These are phyloP conservation scores for Ancistrus triradiatus DNA, from an alignment of 2,113 vertebrate genomes.

Conservation along the genomic window DNA sequence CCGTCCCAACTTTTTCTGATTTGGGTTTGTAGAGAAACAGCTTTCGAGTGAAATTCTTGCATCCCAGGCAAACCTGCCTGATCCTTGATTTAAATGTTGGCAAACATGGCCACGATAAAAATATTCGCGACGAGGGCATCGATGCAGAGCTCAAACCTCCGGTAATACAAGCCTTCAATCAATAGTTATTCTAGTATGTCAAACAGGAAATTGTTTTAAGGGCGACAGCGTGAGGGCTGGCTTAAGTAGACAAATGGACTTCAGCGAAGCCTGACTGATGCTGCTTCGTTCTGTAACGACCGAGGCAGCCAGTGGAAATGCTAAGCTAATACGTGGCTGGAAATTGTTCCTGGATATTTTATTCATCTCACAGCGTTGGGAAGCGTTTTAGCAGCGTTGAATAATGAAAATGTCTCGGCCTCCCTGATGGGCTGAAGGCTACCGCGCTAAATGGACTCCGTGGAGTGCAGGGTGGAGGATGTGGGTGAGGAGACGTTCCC, in stretches of 20 bases:
- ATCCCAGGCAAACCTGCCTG: not conserved
- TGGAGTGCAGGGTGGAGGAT: not conserved
- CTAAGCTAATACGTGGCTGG: conserved; percentile 32
- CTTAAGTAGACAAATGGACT: conserved; percentile 35
- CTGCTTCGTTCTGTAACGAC: conserved; percentile 30
- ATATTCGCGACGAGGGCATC: conserved; percentile 34
- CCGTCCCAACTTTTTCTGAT: too few relatives aligned
- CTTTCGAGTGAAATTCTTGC: not conserved
- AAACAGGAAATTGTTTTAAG: conserved; percentile 50
- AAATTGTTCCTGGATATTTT: conserved; percentile 45
- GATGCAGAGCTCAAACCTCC: conserved; percentile 42
- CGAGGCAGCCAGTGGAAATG: conserved; percentile 24
- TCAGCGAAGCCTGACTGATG: conserved; percentile 32
- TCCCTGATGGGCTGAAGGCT: conserved; percentile 24
- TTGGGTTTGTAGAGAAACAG: too few relatives aligned
- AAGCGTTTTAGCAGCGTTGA: conserved; percentile 42
- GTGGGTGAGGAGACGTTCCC: not conserved
- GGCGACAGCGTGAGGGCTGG: conserved; percentile 31
- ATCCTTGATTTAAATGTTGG: conserved; percentile 13
- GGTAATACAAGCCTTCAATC: conserved; percentile 44
- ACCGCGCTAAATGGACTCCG: conserved; percentile 26
- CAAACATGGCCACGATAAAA: conserved; percentile 38
- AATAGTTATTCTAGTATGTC: conserved; percentile 36
- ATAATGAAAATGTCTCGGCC: conserved; percentile 39
- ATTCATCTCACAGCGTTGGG: conserved; percentile 37